Evolutionary conservation across 2,888 invertebrate species (phyloP).

Genomic region (Lepidocyrtoides sp.): DNA sequence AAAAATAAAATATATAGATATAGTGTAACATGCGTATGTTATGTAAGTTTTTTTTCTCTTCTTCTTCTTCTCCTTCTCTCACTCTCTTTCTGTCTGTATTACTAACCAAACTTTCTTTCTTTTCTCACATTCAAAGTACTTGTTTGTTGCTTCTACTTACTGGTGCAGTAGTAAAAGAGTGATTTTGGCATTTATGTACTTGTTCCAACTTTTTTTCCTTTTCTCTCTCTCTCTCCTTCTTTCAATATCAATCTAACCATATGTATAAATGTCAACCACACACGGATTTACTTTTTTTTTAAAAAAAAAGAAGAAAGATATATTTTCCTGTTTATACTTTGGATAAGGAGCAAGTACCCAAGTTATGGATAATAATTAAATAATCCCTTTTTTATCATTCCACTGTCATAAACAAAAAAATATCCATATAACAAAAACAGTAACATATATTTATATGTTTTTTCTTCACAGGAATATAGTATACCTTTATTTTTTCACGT

Average conservation of each 20-base stretch:
- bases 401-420: constrained; percentile 66
- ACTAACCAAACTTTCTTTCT: constrained; percentile 36
- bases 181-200: constrained; percentile 73
- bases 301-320: neutral
- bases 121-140: constrained; percentile 30
- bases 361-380: constrained; percentile 57
- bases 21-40: constrained; percentile 51
- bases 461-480: neutral
- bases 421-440: constrained; percentile 7
- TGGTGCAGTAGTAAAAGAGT: constrained; percentile 25
- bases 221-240: no score
- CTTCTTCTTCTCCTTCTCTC: neutral
- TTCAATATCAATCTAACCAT: constrained; percentile 58
- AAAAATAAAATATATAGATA: constrained; percentile 40
- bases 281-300: constrained; percentile 50
- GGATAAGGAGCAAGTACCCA: constrained; percentile 27
- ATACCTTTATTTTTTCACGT: neutral
- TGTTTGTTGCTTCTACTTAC: neutral
- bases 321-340: neutral
- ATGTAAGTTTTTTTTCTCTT: constrained; percentile 1
- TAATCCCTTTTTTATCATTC: constrained; percentile 52
- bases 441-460: neutral
- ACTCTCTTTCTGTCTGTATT: neutral
- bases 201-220: constrained; percentile 52
- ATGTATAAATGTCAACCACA: constrained; percentile 72